Conservation (phyloP, 2,113 vertebrate species). For the Gobiocypris rarus region DNA sequence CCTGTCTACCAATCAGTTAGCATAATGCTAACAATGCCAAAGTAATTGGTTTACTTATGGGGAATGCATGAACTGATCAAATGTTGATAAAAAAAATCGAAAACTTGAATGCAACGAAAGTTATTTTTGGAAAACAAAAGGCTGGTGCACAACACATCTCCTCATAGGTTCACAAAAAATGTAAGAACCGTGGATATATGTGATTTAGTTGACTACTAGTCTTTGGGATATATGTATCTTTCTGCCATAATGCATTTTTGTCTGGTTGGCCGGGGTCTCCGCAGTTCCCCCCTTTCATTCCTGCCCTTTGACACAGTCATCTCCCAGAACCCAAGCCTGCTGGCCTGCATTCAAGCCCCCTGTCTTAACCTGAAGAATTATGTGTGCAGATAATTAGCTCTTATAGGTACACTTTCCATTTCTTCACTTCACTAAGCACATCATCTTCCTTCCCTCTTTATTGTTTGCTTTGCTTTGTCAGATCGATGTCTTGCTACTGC, state of each 20-base stretch:
- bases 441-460: slow-evolving; percentile 83
- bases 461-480: slow-evolving; percentile 85
- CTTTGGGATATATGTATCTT: slow-evolving; percentile 6
- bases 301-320: slow-evolving; percentile 57
- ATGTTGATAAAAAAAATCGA: no score
- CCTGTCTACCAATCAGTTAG: background rate
- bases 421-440: slow-evolving; percentile 82
- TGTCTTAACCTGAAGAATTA: slow-evolving; percentile 83
- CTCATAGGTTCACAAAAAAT: background rate
- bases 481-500: slow-evolving; percentile 83
- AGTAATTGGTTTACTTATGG: background rate
- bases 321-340: slow-evolving; percentile 66
- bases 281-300: slow-evolving; percentile 37
- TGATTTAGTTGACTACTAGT: slow-evolving; percentile 23
- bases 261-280: slow-evolving; percentile 2
- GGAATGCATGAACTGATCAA: background rate
- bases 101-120: background rate
- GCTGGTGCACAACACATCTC: background rate
- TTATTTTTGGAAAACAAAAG: background rate
- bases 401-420: slow-evolving; percentile 82
- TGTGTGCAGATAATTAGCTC: slow-evolving; percentile 81
- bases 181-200: background rate
- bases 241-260: slow-evolving; percentile 33
- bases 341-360: slow-evolving; percentile 68
- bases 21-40: background rate